phyloP scores from a whole-genome alignment of 2,888 invertebrate genomes.

The Synanthedon vespiformis region DNA sequence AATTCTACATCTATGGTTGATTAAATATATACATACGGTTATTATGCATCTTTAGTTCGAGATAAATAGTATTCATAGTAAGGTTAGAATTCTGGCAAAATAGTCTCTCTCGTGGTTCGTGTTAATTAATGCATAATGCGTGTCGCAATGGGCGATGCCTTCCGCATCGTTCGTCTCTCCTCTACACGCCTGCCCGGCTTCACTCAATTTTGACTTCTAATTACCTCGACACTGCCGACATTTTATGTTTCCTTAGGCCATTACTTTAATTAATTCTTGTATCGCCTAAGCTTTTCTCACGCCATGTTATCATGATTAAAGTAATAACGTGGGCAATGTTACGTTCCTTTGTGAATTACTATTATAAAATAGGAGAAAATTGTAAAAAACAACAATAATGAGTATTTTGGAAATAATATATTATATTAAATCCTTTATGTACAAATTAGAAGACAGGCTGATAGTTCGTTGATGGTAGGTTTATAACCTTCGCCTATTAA shows the following conservation, averaged over 20 bases:
- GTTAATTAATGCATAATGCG: not conserved
- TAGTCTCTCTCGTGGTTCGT: not conserved
- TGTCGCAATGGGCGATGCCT: conserved; percentile 2
- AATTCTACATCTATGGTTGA: no score
- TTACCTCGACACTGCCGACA: conserved; percentile 47
- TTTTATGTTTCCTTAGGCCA: conserved; percentile 61
- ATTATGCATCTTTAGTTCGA: no score
- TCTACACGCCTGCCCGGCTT: conserved; percentile 6
- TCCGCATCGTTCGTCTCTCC: conserved; percentile 4
- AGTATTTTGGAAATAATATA: no score
- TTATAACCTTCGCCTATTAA: no score
- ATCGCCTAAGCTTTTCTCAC: conserved; percentile 53
- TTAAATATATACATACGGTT: no score
- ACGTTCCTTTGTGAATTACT: not conserved
- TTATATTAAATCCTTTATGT: no score
- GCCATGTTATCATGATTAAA: conserved; percentile 37
- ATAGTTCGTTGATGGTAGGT: no score
- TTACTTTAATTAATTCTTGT: conserved; percentile 61
- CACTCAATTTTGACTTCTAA: conserved; percentile 54
- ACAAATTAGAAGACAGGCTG: no score
- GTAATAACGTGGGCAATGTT: conserved; percentile 9
- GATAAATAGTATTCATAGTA: no score
- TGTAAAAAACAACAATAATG: no score
- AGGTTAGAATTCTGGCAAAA: no score
- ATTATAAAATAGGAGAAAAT: not conserved